phyloP scores from a whole-genome alignment of 2,113 vertebrate species.

The Silurus asotus region DNA sequence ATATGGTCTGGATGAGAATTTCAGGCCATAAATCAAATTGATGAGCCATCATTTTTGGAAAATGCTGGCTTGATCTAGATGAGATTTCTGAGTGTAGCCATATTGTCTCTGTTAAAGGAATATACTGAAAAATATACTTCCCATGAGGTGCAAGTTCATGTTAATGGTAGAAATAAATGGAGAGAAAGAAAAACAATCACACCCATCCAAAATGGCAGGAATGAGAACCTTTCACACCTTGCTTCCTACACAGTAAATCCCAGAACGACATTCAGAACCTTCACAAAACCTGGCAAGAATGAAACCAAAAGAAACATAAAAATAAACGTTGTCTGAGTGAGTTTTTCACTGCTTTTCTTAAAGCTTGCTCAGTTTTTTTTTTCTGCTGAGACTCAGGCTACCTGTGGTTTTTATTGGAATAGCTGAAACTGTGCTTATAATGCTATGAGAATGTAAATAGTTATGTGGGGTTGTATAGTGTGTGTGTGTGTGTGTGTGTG shows the following conservation, averaged over 20 bases:
- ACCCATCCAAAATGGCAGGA: constrained; percentile 42
- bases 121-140: neutral
- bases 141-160: constrained; percentile 21
- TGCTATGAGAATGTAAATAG: constrained; percentile 38
- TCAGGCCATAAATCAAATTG: constrained; percentile 64
- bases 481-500: constrained; percentile 32
- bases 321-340: constrained; percentile 66
- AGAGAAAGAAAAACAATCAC: constrained; percentile 41
- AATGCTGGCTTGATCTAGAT: constrained; percentile 56
- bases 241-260: constrained; percentile 55
- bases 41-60: constrained; percentile 58
- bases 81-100: constrained; percentile 51
- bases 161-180: constrained; percentile 34
- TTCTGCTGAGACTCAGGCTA: constrained; percentile 52
- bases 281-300: constrained; percentile 22
- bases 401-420: constrained; percentile 69
- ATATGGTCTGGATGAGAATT: constrained; percentile 69
- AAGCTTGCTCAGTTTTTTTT: constrained; percentile 37
- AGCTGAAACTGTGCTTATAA: constrained; percentile 66
- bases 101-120: constrained; percentile 44
- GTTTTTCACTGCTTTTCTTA: constrained; percentile 56
- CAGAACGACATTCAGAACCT: constrained; percentile 35
- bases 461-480: constrained; percentile 18
- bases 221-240: constrained; percentile 52
- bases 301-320: constrained; percentile 53